Evolutionary conservation across 2,888 invertebrate species (phyloP).

Genomic region (Tinea semifulvella): DNA sequence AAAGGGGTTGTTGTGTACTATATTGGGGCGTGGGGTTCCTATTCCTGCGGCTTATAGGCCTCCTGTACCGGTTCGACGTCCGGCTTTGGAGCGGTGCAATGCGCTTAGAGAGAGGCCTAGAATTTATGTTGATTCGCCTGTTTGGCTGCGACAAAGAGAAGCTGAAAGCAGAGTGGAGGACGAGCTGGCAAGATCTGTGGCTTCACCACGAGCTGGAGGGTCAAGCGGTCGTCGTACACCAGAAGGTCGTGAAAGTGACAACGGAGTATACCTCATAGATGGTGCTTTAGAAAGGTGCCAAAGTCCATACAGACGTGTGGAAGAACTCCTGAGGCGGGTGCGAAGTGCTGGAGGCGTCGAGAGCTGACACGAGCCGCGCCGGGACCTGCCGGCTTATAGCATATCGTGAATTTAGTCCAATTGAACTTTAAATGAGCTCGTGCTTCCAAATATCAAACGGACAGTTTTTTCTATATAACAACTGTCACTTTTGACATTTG

Average conservation of each 20-base stretch:
- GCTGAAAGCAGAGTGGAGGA: conserved; percentile 35
- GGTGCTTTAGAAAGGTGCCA: conserved; percentile 39
- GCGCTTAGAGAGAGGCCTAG: conserved; percentile 61
- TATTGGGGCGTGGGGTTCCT: conserved; percentile 60
- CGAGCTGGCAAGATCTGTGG: conserved; percentile 29
- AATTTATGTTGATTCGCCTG: conserved; percentile 68
- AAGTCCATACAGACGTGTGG: conserved; percentile 53
- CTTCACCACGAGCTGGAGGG: conserved; percentile 30
- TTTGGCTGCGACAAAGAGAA: conserved; percentile 65
- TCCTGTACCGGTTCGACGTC: conserved; percentile 50
- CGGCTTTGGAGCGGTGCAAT: conserved; percentile 63
- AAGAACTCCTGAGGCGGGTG: conserved; percentile 50
- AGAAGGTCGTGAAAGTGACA: conserved; percentile 43
- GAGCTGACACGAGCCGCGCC: conserved; percentile 59
- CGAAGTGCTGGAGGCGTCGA: conserved; percentile 48
- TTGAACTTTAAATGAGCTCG: too few species aligned
- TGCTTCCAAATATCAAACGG: too few species aligned
- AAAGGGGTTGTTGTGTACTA: conserved; percentile 72
- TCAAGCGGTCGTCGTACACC: conserved; percentile 49
- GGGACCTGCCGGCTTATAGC: conserved; percentile 45
- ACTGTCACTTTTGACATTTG: too few species aligned
- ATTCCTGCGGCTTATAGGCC: conserved; percentile 60
- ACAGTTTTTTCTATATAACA: too few species aligned
- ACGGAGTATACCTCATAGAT: conserved; percentile 50
- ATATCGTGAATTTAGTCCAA: conserved; percentile 26